phyloP scores from a whole-genome alignment of 2,888 invertebrate genomes.

The Griposia aprilina region DNA sequence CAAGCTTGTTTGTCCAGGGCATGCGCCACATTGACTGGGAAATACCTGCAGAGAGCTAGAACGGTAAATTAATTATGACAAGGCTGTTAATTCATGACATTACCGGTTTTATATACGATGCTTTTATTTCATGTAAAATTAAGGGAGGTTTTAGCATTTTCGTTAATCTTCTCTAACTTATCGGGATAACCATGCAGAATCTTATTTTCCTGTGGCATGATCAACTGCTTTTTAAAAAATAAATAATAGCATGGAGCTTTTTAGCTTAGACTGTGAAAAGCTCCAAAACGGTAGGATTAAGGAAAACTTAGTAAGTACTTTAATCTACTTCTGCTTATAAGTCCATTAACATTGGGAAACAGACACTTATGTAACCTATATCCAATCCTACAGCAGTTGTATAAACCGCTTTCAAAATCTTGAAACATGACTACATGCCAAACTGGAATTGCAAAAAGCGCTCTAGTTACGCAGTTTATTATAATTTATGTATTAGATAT shows the following conservation, averaged over 20 bases:
- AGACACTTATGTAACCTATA: constrained; percentile 50
- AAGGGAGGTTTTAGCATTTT: neutral
- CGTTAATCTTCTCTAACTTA: neutral
- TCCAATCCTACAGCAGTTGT: constrained; percentile 33
- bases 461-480: constrained; percentile 59
- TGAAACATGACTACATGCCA: constrained; percentile 58
- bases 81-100: neutral
- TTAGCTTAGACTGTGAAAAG: neutral
- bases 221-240: too few relatives aligned
- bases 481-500: constrained; percentile 61
- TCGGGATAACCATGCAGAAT: neutral
- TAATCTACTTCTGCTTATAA: neutral
- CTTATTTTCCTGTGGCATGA: neutral
- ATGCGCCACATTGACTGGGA: constrained; percentile 13
- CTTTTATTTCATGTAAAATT: too few relatives aligned
- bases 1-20: constrained; percentile 7
- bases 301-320: neutral
- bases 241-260: neutral
- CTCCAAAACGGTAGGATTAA: neutral
- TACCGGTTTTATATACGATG: neutral
- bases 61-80: constrained; percentile 11
- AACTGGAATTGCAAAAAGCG: constrained; percentile 62
- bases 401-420: constrained; percentile 58
- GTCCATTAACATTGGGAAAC: constrained; percentile 34
- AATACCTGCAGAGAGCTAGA: constrained; percentile 13